These are phyloP conservation scores for Tetragonula carbonaria DNA, from an alignment of 2,888 invertebrate genomes.

Conservation along the genomic window DNA sequence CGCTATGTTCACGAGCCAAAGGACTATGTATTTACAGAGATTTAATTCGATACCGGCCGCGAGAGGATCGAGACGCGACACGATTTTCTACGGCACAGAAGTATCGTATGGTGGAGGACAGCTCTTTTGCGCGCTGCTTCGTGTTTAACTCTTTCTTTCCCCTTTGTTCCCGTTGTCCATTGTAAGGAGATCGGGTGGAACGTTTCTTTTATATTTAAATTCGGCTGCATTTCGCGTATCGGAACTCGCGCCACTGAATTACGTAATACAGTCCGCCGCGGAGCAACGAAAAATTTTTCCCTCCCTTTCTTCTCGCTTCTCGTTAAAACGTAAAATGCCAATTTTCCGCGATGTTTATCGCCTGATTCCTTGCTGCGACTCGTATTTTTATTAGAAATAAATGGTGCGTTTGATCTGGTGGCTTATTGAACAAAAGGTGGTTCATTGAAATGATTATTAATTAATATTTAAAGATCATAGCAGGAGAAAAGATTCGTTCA, in stretches of 20 bases:
- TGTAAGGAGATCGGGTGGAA: conserved; percentile 23
- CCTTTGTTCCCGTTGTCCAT: conserved; percentile 13
- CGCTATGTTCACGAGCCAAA: conserved; percentile 15
- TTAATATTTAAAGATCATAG: too few species aligned
- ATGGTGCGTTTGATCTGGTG: too few species aligned
- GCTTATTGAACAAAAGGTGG: too few species aligned
- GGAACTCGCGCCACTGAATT: neutral
- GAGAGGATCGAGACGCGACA: conserved; percentile 14
- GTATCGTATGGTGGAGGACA: neutral
- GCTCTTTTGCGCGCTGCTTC: neutral
- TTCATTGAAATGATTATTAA: too few species aligned
- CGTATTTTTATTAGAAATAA: too few species aligned
- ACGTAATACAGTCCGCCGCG: neutral
- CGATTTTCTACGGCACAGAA: neutral
- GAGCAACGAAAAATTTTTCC: too few species aligned
- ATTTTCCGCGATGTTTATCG: too few species aligned
- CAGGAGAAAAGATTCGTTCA: too few species aligned
- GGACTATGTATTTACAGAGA: conserved; percentile 25
- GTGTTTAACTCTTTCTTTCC: conserved; percentile 13
- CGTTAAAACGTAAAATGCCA: too few species aligned
- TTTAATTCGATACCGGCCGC: conserved; percentile 34
- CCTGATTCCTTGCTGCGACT: too few species aligned
- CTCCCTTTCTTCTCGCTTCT: too few species aligned
- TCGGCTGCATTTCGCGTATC: neutral
- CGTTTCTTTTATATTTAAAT: conserved; percentile 27